A percentile compares a stretch with the other conserved stretches of the same genome.
These are phyloP conservation scores for Ciconia maguari DNA, from an alignment of 2,113 vertebrate genomes.

Conservation along the genomic window DNA sequence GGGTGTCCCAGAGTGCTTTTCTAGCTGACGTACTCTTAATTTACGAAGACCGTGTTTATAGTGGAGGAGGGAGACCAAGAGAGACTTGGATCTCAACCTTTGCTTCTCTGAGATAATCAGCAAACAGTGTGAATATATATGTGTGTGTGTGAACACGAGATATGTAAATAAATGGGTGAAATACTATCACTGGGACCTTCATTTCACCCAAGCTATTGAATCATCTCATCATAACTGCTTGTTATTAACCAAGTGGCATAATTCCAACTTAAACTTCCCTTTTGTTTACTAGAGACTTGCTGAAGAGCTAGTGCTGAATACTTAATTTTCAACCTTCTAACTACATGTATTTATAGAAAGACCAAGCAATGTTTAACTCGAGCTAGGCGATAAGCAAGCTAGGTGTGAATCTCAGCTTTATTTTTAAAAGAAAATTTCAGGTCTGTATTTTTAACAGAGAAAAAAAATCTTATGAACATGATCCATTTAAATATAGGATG, in stretches of 20 bases:
- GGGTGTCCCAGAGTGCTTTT: background rate
- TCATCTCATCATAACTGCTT: conserved; percentile 46
- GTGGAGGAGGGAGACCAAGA: background rate
- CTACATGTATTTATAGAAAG: background rate
- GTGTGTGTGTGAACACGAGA: background rate
- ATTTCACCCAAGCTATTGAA: conserved; percentile 49
- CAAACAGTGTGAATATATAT: background rate
- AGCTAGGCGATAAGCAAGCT: background rate
- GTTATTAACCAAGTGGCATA: conserved; percentile 54
- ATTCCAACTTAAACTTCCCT: conserved; percentile 60
- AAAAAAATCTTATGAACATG: fast-evolving
- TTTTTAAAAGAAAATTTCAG: background rate
- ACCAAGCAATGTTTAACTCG: background rate
- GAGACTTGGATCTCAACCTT: background rate
- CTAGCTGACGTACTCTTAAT: background rate
- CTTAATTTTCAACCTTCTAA: conserved; percentile 16
- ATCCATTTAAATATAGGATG: background rate
- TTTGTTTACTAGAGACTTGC: conserved; percentile 53
- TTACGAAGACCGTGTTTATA: background rate
- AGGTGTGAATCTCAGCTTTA: background rate
- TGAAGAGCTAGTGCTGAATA: conserved; percentile 4
- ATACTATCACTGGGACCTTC: conserved; percentile 28
- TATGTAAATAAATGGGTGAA: conserved; percentile 37
- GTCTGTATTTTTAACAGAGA: background rate
- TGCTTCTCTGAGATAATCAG: background rate